These are phyloP conservation scores for Prosopocoilus inquinatus DNA, from an alignment of 2,888 invertebrate species.

Conservation along the genomic window DNA sequence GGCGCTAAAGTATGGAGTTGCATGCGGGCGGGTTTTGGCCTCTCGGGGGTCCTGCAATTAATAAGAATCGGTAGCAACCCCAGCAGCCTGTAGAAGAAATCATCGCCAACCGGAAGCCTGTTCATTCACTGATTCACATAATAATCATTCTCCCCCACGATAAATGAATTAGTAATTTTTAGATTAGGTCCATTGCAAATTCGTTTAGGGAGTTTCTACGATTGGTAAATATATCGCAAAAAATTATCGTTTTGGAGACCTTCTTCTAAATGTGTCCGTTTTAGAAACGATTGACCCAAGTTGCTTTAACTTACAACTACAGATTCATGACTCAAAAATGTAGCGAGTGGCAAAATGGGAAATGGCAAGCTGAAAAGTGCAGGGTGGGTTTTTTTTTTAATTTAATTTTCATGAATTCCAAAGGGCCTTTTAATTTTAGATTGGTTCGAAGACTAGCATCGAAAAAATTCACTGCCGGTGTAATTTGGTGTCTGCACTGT, in stretches of 20 bases:
- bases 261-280: not conserved
- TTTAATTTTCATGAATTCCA: not conserved
- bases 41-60: no score
- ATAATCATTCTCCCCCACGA: no score
- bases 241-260: not conserved
- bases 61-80: no score
- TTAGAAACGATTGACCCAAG: not conserved
- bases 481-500: not conserved
- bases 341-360: slow-evolving; percentile 3
- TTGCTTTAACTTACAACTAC: slow-evolving; percentile 8
- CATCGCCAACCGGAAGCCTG: no score
- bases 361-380: slow-evolving; percentile 8
- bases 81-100: no score
- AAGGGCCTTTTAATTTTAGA: not conserved
- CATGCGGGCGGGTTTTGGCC: no score
- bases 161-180: not conserved
- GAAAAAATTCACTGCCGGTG: slow-evolving; percentile 6
- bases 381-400: not conserved
- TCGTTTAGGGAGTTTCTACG: not conserved
- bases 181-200: not conserved
- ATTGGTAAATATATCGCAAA: not conserved
- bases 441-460: slow-evolving; percentile 2
- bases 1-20: no score
- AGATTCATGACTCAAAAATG: slow-evolving; percentile 8
- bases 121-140: no score